Evolutionary conservation across 1,140 invertebrate species (phyloP).

Genomic region (Heliconius hermathena): DNA sequence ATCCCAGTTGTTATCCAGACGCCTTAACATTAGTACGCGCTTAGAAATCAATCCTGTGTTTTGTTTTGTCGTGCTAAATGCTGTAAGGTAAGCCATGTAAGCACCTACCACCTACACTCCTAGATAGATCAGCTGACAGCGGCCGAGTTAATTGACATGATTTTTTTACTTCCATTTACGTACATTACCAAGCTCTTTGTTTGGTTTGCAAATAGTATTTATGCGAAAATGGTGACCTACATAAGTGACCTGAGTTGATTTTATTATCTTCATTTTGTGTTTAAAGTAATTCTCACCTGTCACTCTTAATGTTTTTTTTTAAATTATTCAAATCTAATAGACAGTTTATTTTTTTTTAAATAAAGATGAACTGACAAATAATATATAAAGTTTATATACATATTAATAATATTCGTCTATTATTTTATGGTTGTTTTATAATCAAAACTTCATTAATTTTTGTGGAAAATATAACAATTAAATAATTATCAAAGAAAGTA

Average conservation of each 20-base stretch:
- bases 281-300: background rate
- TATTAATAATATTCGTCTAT: too few relatives aligned
- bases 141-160: background rate
- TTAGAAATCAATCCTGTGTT: constrained; percentile 47
- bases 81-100: constrained; percentile 62
- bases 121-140: background rate
- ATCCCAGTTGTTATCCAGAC: constrained; percentile 66
- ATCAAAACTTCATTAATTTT: too few relatives aligned
- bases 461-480: too few relatives aligned
- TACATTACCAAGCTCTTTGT: constrained; percentile 17
- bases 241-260: constrained; percentile 29
- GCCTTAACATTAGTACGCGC: constrained; percentile 43
- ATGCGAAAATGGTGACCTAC: constrained; percentile 39
- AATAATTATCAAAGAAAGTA: too few relatives aligned
- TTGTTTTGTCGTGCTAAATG: constrained; percentile 71
- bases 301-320: background rate
- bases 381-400: too few relatives aligned
- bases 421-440: too few relatives aligned
- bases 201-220: constrained; percentile 21
- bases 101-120: background rate
- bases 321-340: too few relatives aligned
- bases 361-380: too few relatives aligned
- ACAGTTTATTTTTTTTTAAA: too few relatives aligned
- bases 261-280: background rate
- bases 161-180: background rate